Base-by-base conservation (phyloP, 2,113 vertebrate species). In the Lota lota region DNA sequence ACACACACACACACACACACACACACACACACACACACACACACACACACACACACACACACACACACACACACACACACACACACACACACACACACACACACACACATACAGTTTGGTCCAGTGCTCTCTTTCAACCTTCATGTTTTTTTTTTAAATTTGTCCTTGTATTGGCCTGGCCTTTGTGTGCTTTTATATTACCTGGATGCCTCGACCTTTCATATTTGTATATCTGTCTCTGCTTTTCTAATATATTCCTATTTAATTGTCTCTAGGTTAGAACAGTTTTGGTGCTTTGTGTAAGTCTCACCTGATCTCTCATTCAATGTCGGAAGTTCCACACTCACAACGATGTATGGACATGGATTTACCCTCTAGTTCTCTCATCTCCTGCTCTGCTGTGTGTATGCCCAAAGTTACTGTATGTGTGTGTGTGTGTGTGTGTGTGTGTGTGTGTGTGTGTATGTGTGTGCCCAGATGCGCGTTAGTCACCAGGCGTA, bases 111-210 rank as follows among this genome's bases (percentile, higher is more conserved):
- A 61, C 14, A 33, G 24, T 68, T 67, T 57, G 54, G 56, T 22
- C 24, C 24, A 14, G 61, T 62, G 40, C 65, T 64, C 40, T 73
- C n/a, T 63, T 64, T 58, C 57, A 47, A 47, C 65, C 63, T 58
- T 57, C 22, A 59, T 67, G 18, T 12, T 33, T 28, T 56, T 50
- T 72, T 79, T 78, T 73, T n/a, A 68, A 57, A 71, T 66, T 36
- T 63, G 71, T 76, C 72, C 72, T 78, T 79, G 70, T 70, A 61
- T 74, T 50, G 36, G 28, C 40, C 22, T 22, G 60, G 51, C 62
- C 72, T 75, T 74, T 66, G 14, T 64, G 5, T 19, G 20, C 12
- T 69, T 63, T 76, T 62, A 21, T 24, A 61, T 74, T 61, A 66
- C 6, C 12, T 60, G 5, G 36, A 57, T 69, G 51, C 53, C 72